These are phyloP conservation scores for Tetragonula clypearis DNA, from an alignment of 1,140 invertebrate genomes.

Conservation along the genomic window DNA sequence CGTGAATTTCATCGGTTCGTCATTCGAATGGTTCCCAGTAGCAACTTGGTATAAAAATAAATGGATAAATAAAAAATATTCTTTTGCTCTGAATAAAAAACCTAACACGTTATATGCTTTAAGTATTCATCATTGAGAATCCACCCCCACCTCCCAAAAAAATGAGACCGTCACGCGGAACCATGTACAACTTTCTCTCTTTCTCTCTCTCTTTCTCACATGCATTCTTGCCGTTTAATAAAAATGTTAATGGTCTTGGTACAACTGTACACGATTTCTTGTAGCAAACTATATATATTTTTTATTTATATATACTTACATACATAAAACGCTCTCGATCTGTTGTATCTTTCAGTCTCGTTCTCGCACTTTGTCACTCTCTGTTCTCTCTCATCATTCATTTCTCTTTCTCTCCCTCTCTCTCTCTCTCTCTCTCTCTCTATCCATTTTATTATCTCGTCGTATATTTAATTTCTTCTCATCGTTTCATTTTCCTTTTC, in stretches of 20 bases:
- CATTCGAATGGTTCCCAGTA: conserved; percentile 37
- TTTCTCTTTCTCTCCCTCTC: not conserved
- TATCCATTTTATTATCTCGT: too few relatives aligned
- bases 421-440: not conserved
- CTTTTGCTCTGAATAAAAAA: conserved; percentile 73
- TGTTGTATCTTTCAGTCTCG: conserved; percentile 30
- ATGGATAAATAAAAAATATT: conserved; percentile 77
- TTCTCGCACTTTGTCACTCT: not conserved
- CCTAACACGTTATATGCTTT: conserved; percentile 65
- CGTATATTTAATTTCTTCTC: not conserved
- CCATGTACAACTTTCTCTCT: conserved; percentile 12
- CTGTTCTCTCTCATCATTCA: not conserved
- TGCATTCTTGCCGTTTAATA: conserved; percentile 7
- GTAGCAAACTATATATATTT: conserved; percentile 33
- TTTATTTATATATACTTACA: conserved; percentile 37
- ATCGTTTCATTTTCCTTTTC: not conserved
- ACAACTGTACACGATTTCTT: conserved; percentile 46
- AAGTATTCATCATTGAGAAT: conserved; percentile 48
- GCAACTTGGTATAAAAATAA: conserved; percentile 75
- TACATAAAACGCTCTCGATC: conserved; percentile 40
- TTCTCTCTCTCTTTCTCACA: not conserved
- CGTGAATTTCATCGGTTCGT: not conserved
- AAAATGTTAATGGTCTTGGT: conserved; percentile 7
- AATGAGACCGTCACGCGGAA: not conserved
- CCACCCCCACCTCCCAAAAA: not conserved